Percentiles rank a stretch among this genome's conserved stretches.
phyloP scores from a whole-genome alignment of 2,797 vertebrate species.

The Petrocephalus schoutedeni region DNA sequence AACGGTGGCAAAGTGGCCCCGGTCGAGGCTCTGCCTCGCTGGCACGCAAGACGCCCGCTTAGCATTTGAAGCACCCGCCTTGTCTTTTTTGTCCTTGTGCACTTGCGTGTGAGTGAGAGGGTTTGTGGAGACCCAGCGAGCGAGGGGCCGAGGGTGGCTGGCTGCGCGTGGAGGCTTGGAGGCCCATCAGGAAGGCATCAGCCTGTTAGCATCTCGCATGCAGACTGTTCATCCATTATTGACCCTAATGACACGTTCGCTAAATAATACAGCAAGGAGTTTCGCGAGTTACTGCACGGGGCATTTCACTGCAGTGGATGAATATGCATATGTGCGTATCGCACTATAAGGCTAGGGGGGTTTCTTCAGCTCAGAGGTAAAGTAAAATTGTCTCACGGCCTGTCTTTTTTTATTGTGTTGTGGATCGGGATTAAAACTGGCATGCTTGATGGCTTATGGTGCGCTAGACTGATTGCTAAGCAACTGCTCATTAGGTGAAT shows the following conservation, averaged over 20 bases:
- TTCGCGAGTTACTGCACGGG: neutral
- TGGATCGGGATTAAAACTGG: slow-evolving; percentile 20
- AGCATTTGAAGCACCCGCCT: neutral
- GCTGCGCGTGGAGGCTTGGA: neutral
- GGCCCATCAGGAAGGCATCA: neutral
- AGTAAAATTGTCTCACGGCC: neutral
- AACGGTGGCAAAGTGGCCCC: neutral
- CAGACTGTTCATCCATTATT: slow-evolving; percentile 23
- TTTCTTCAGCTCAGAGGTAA: neutral
- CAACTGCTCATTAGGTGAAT: slow-evolving; percentile 24
- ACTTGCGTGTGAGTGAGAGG: neutral
- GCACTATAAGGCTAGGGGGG: neutral
- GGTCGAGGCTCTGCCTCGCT: neutral
- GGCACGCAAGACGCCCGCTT: neutral
- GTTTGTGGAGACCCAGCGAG: neutral
- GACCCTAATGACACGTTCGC: slow-evolving; percentile 32
- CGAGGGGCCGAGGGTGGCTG: neutral
- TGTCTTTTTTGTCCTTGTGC: neutral
- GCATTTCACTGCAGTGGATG: neutral
- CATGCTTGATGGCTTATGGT: slow-evolving; percentile 12
- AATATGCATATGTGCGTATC: neutral
- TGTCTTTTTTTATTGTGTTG: slow-evolving; percentile 14
- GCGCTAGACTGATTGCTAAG: slow-evolving; percentile 26
- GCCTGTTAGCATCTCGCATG: slow-evolving; percentile 20
- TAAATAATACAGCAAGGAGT: neutral